Percentiles rank a stretch among this genome's conserved stretches.
Conservation (phyloP, 2,113 vertebrate genomes). For the Raja brachyura region DNA sequence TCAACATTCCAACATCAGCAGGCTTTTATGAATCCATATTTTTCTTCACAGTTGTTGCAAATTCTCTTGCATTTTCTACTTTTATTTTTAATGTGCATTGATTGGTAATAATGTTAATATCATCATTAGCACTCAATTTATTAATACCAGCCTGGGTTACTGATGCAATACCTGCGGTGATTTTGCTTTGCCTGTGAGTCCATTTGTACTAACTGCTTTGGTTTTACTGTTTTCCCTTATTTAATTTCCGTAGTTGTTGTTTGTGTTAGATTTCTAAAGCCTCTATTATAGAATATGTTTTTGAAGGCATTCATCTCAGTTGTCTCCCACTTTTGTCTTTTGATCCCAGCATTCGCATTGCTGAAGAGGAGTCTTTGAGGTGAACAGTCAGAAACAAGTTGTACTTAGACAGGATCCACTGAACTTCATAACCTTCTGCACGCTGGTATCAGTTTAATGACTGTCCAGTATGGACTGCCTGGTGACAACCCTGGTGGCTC, state of each 20-base stretch:
- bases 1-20: no score
- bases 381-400: not conserved
- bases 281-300: no score
- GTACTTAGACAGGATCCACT: not conserved
- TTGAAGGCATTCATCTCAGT: not conserved
- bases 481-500: not conserved
- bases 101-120: no score
- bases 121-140: no score
- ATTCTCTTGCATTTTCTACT: not conserved
- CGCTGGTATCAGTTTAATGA: not conserved
- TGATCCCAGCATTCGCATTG: not conserved
- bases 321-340: not conserved
- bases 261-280: not conserved
- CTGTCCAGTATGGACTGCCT: not conserved
- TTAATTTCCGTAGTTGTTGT: not conserved
- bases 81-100: not conserved
- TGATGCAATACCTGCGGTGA: not conserved
- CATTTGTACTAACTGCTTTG: not conserved
- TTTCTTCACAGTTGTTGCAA: not conserved
- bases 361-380: no score
- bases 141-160: not conserved
- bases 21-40: no score
- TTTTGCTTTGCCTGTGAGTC: not conserved
- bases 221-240: not conserved
- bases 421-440: not conserved